A percentile compares a stretch with the other conserved stretches of the same genome.
Conservation (phyloP, 2,888 invertebrate genomes). For the Epistrophe grossulariae region DNA sequence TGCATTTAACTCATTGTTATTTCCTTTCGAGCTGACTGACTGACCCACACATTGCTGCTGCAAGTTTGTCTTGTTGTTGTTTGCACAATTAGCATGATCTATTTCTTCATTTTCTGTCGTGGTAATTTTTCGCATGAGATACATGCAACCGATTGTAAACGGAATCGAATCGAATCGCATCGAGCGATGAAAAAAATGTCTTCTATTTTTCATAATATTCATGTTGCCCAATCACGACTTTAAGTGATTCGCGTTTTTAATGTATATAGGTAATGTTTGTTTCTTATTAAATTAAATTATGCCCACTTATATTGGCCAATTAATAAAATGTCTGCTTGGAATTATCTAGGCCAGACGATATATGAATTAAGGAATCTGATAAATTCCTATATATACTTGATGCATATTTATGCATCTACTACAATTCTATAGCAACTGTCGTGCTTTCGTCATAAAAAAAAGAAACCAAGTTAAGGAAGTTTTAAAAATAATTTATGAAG, state of each 20-base stretch:
- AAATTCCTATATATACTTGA: constrained; percentile 8
- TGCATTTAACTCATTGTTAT: constrained; percentile 30
- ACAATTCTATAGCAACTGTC: background rate
- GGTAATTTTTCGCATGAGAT: background rate
- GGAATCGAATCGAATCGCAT: constrained; percentile 17
- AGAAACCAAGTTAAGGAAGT: background rate
- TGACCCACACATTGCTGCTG: constrained; percentile 37
- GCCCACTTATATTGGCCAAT: background rate
- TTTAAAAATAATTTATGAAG: background rate
- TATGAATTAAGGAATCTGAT: constrained; percentile 21
- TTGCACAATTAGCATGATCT: constrained; percentile 30
- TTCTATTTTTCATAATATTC: constrained; percentile 28
- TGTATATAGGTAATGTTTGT: background rate
- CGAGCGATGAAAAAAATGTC: background rate
- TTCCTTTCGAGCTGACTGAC: constrained; percentile 1
- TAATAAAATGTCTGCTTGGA: background rate
- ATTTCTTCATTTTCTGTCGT: constrained; percentile 35
- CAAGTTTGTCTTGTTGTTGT: background rate
- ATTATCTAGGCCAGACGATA: constrained; percentile 10
- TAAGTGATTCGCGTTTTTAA: constrained; percentile 16
- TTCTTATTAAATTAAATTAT: background rate
- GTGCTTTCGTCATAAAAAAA: constrained; percentile 18
- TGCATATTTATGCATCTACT: background rate
- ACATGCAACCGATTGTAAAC: background rate
- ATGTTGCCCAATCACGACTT: constrained; percentile 40